Percentiles rank a stretch among this genome's conserved stretches.
phyloP scores from a whole-genome alignment of 2,888 invertebrate genomes.

The Aethes cnicana region DNA sequence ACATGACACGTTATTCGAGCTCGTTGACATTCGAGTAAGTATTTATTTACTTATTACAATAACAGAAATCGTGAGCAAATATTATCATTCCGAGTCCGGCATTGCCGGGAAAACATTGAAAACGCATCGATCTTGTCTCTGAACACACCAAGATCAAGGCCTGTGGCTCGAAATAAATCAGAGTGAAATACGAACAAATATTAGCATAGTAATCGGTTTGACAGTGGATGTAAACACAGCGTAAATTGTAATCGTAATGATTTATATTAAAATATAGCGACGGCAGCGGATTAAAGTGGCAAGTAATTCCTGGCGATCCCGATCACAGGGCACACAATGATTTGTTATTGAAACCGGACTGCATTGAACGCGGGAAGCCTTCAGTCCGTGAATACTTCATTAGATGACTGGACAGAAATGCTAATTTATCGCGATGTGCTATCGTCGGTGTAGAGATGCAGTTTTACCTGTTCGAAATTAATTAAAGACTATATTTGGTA shows the following conservation, averaged over 20 bases:
- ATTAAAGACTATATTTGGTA: neutral
- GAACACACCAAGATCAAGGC: constrained; percentile 23
- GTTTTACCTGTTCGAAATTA: constrained; percentile 15
- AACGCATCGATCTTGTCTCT: constrained; percentile 25
- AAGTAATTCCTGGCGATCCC: constrained; percentile 58
- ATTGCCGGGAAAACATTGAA: constrained; percentile 15
- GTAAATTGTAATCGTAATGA: constrained; percentile 51
- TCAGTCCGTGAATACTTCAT: constrained; percentile 72
- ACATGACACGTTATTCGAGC: constrained; percentile 42
- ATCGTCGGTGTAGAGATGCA: constrained; percentile 51
- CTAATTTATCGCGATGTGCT: constrained; percentile 55
- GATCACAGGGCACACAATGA: constrained; percentile 55
- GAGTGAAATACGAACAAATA: constrained; percentile 36
- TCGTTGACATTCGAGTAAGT: constrained; percentile 44
- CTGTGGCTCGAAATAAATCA: constrained; percentile 35
- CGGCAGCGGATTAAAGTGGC: constrained; percentile 48
- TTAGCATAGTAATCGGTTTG: constrained; percentile 34
- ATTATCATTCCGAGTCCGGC: constrained; percentile 6
- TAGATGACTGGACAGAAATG: constrained; percentile 70
- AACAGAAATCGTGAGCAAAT: constrained; percentile 18
- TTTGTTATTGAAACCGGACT: constrained; percentile 60
- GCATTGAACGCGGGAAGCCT: constrained; percentile 44
- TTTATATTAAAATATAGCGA: constrained; percentile 47
- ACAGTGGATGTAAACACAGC: constrained; percentile 42
- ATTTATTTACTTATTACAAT: constrained; percentile 30